Percentiles rank a stretch among this genome's conserved stretches.
Conservation (phyloP, 2,888 invertebrate species). For the Ctenicera cuprea region DNA sequence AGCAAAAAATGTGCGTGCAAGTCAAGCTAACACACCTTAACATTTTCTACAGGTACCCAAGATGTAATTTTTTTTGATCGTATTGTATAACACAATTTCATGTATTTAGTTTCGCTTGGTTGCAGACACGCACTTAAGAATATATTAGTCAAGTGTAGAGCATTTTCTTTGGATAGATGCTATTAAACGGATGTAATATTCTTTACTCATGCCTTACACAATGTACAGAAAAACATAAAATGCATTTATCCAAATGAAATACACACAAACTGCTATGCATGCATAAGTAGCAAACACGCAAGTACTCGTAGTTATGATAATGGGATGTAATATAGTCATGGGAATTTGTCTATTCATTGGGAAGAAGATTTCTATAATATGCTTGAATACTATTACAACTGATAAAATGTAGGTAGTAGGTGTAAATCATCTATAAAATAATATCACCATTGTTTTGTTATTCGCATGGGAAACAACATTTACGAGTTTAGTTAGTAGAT, state of each 20-base stretch:
- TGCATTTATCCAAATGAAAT: not conserved
- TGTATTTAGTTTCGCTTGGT: not conserved
- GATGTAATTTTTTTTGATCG: too few species aligned
- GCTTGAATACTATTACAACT: not conserved
- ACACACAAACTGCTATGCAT: not conserved
- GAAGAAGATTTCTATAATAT: not conserved
- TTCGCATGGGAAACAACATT: too few species aligned
- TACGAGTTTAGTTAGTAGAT: too few species aligned
- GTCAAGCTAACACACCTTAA: too few species aligned
- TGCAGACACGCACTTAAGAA: not conserved
- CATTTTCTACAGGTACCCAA: too few species aligned
- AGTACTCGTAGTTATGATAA: too few species aligned
- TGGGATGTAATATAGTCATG: not conserved
- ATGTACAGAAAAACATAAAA: not conserved
- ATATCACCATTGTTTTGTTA: too few species aligned
- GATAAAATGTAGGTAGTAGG: not conserved
- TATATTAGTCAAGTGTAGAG: not conserved
- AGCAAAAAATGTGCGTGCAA: too few species aligned
- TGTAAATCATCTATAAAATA: not conserved
- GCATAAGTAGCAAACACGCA: not conserved
- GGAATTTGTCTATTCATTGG: slow-evolving; percentile 7
- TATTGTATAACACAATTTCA: too few species aligned
- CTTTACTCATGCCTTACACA: not conserved
- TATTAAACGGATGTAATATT: not conserved
- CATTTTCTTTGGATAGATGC: not conserved